Percentiles rank a stretch among this genome's conserved stretches.
Evolutionary conservation across 2,888 invertebrate species (phyloP).

Genomic region (Ganaspis brasiliensis): DNA sequence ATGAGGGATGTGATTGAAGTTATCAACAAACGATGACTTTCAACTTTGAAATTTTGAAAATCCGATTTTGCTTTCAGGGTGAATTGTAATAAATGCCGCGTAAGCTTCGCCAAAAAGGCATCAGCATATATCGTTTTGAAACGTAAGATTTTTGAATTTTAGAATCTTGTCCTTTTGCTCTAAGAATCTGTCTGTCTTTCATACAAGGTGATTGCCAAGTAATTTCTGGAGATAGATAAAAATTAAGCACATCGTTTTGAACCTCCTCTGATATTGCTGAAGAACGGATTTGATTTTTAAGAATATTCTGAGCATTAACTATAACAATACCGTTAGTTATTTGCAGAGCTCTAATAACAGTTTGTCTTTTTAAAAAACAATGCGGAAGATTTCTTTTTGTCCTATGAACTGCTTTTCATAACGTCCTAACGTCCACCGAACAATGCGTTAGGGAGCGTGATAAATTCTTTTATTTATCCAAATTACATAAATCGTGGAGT

Average conservation of each 20-base stretch:
- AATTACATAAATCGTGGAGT: no score
- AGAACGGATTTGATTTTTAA: neutral
- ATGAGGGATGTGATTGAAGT: neutral
- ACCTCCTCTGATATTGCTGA: neutral
- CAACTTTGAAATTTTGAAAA: neutral
- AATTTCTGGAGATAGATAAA: neutral
- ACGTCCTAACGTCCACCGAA: no score
- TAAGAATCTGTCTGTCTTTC: neutral
- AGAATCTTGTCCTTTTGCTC: neutral
- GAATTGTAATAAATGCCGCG: neutral
- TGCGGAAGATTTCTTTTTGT: neutral
- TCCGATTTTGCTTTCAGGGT: no score
- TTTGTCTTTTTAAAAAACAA: conserved; percentile 5
- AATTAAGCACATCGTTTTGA: neutral
- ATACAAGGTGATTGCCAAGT: neutral
- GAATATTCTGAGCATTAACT: neutral
- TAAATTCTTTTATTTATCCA: no score
- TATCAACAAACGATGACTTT: neutral
- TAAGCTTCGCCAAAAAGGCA: neutral
- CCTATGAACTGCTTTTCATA: neutral
- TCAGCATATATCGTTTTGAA: neutral
- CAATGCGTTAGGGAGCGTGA: no score
- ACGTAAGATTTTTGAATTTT: neutral
- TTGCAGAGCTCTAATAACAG: neutral
- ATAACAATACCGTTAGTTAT: neutral